phyloP scores from a whole-genome alignment of 2,888 invertebrate species.

The Synergus umbraculus region DNA sequence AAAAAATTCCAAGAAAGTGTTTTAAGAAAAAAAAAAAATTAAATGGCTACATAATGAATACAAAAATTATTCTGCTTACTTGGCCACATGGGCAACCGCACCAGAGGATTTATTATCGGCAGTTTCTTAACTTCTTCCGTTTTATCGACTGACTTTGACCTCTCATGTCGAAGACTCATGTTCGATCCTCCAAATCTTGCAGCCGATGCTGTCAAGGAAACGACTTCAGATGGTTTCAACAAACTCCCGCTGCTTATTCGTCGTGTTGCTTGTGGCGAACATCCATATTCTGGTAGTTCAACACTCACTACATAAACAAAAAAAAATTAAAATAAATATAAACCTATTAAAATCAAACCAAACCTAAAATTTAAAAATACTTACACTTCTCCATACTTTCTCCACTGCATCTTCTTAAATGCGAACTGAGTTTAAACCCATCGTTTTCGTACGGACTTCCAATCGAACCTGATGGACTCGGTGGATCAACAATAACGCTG shows the following conservation, averaged over 20 bases:
- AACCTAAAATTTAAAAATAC: conserved; percentile 44
- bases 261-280: conserved; percentile 91
- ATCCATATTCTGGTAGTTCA: conserved; percentile 80
- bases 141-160: conserved; percentile 79
- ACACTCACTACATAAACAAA: conserved; percentile 72
- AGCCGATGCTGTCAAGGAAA: conserved; percentile 81
- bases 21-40: conserved; percentile 5
- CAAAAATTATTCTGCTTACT: conserved; percentile 78
- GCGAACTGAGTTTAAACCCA: conserved; percentile 57
- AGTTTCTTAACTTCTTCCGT: conserved; percentile 82
- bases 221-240: conserved; percentile 85
- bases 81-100: conserved; percentile 92
- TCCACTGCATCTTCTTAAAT: conserved; percentile 69
- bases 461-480: conserved; percentile 75
- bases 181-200: conserved; percentile 78
- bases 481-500: conserved; percentile 76
- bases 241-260: conserved; percentile 95
- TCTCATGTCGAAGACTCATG: conserved; percentile 69
- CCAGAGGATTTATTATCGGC: conserved; percentile 94
- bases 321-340: conserved; percentile 25
- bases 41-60: conserved; percentile 9
- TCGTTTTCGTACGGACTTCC: conserved; percentile 67
- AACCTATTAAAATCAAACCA: background rate
- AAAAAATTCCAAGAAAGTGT: conserved; percentile 9
- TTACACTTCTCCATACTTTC: conserved; percentile 77